Percentiles rank a stretch among this genome's conserved stretches.
Conservation (phyloP, 2,888 invertebrate genomes). For the Hemicrepidius hirtus region DNA sequence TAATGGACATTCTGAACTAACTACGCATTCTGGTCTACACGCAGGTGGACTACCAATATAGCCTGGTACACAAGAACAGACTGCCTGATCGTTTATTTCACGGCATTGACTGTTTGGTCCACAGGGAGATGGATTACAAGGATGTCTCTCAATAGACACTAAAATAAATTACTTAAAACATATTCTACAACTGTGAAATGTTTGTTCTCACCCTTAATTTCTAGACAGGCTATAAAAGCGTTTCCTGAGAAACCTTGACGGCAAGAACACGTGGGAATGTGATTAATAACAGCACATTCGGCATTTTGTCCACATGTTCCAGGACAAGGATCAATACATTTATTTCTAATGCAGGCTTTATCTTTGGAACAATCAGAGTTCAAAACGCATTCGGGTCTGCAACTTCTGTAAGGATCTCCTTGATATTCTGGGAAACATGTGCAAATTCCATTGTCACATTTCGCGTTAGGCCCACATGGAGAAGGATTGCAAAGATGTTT, state of each 20-base stretch:
- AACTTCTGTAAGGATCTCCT: constrained; percentile 90
- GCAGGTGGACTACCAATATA: constrained; percentile 75
- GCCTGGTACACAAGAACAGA: constrained; percentile 72
- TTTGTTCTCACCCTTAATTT: constrained; percentile 28
- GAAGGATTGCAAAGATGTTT: constrained; percentile 76
- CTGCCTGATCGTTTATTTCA: constrained; percentile 78
- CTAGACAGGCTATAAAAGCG: constrained; percentile 72
- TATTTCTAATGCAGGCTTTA: constrained; percentile 84
- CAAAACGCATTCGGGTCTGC: constrained; percentile 87
- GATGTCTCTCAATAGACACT: constrained; percentile 70
- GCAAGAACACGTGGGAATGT: constrained; percentile 86
- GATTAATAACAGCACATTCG: constrained; percentile 84
- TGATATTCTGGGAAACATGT: constrained; percentile 85
- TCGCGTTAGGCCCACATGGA: constrained; percentile 77
- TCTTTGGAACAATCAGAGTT: constrained; percentile 86
- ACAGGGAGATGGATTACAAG: constrained; percentile 83
- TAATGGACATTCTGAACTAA: constrained; percentile 73
- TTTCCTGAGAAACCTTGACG: constrained; percentile 84
- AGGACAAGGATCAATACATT: constrained; percentile 85
- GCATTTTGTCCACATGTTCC: constrained; percentile 87
- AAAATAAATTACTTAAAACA: constrained; percentile 20
- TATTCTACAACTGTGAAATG: not conserved
- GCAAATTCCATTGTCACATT: constrained; percentile 83
- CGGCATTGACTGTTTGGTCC: constrained; percentile 71
- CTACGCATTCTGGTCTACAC: constrained; percentile 73